Percentiles rank a stretch among this genome's conserved stretches.
Evolutionary conservation across 2,113 vertebrate species (phyloP).

Genomic region (Forbesichthys papilliferus): DNA sequence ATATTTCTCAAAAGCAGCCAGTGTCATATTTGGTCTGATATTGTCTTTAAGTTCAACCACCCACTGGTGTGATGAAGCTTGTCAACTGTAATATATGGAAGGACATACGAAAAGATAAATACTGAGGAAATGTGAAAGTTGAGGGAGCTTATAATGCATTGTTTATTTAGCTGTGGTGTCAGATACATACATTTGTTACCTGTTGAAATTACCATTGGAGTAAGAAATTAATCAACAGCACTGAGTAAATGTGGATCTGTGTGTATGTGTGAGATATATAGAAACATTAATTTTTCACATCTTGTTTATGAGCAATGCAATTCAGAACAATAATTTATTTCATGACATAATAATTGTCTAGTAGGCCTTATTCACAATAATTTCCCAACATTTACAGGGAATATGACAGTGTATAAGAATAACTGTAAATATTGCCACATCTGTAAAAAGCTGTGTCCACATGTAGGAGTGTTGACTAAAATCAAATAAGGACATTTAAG

Average conservation of each 20-base stretch:
- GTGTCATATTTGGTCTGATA: slow-evolving; percentile 18
- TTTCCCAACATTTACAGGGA: too few species aligned
- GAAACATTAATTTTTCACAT: too few species aligned
- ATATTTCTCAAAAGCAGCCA: slow-evolving; percentile 7
- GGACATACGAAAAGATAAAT: slow-evolving; percentile 18
- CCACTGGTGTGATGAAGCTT: slow-evolving; percentile 23
- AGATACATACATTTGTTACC: slow-evolving; percentile 41
- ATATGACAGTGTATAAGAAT: too few species aligned
- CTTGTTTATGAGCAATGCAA: too few species aligned
- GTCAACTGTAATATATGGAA: slow-evolving; percentile 15
- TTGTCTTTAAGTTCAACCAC: slow-evolving; percentile 4
- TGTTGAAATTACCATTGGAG: slow-evolving; percentile 40
- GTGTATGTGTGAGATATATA: background rate
- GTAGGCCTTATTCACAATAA: background rate
- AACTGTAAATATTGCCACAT: too few species aligned
- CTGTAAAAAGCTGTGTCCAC: too few species aligned
- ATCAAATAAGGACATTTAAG: too few species aligned
- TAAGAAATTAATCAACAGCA: slow-evolving; percentile 52
- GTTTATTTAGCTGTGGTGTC: slow-evolving; percentile 52
- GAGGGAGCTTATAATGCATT: slow-evolving; percentile 49
- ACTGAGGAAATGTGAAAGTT: slow-evolving; percentile 28
- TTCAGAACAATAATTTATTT: too few species aligned
- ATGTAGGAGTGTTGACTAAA: too few species aligned
- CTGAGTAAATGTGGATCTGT: background rate
- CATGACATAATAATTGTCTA: too few species aligned